Evolutionary conservation across 2,888 invertebrate genomes (phyloP), one percentile per base, ranked within the genome.

Genomic region (Chymomyza procnemis): DNA sequence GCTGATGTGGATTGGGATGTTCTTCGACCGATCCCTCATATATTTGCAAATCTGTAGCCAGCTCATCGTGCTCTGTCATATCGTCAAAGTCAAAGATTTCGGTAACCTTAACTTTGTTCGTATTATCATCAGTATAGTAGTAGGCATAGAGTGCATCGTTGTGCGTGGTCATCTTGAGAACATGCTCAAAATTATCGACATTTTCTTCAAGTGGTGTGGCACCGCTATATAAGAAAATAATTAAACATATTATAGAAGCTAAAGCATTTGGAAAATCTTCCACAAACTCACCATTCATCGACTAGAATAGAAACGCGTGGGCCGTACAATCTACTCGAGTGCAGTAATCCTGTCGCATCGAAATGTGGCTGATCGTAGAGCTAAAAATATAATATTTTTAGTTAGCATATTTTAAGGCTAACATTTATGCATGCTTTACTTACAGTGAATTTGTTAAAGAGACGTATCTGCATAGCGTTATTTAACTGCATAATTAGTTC

Each of bases 71-170:
- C 79, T 96, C 95, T 0, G 96, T 95, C 88, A 97, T 95, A 22
- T 83, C 85, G 59, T 80, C 80, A 47, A 83, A 78, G 90, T 97
- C 96, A 89, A 95, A 97, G 84, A 97, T 97, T 92, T 97, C 96
- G 1, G 96, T 96, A 83, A 97, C 95, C 91, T 96, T 95, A 83
- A 96, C 95, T 92, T 96, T 95, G 90, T 96, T 96, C 85, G 96
- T 94, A 59, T 82, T 82, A 80, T 95, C 95, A 89, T 97, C 97
- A 89, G 96, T 94, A 90, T 97, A 98, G 91, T 97, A 97, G 91
- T 96, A 97, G 0, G 97, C 95, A 92, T 97, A 96, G 18, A 91
- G 92, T 0, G 97, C 95, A 80, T 98, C 97, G 87, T 97, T 96
- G 80, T 96, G 95, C 55, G 95, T 92, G 62, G 97, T 96, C 79